Base-by-base conservation (phyloP, 2,888 invertebrate species). In the Drosophila pullipes region DNA sequence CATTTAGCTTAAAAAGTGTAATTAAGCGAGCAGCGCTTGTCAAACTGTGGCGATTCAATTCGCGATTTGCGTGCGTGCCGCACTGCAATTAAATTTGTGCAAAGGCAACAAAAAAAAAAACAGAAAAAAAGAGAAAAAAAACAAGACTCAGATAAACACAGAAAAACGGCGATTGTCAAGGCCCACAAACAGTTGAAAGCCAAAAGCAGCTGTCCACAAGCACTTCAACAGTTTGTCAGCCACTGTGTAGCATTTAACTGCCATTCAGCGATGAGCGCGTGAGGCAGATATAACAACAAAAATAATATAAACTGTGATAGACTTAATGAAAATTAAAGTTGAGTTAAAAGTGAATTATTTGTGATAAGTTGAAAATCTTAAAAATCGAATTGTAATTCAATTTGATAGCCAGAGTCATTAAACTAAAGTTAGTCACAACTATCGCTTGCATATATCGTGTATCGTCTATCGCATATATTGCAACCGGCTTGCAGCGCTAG, bases 31-130 rank as follows among this genome's bases (percentile, higher is more conserved):
- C 57, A 28, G 57, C 39, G 83, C 77, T 31, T 75, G 74, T 75
- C 70, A 77, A 85, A 87, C 77, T 69, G 73, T 57, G 61, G 65
- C 57, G 66, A 70, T 84, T 66, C 58, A 57, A 67, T 61, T 81
- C 73, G 74, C 73, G 65, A 78, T 79, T 66, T 66, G 49, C 57
- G 71, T 84, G 86, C 87, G 87, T 87, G 85, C 69, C 74, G 62
- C 68, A 55, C 39, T 75, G 76, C 81, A 83, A 85, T 85, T 81
- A 76, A 79, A 81, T 76, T 76, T 52, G 74, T 59, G 41, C 18
- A 52, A 69, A 59, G 65, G 59, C 57, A 11, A 33, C 1, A 33
- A 47, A 59, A 68, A 53, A 22, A 22, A 22, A 22, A 22, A 54
- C 54, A 62, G 25, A 41, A 4, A 41, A 3, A 37, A 30, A 52